Percentiles rank a stretch among this genome's conserved stretches.
phyloP scores from a whole-genome alignment of 2,797 vertebrate species.

The Eremophila alpestris region DNA sequence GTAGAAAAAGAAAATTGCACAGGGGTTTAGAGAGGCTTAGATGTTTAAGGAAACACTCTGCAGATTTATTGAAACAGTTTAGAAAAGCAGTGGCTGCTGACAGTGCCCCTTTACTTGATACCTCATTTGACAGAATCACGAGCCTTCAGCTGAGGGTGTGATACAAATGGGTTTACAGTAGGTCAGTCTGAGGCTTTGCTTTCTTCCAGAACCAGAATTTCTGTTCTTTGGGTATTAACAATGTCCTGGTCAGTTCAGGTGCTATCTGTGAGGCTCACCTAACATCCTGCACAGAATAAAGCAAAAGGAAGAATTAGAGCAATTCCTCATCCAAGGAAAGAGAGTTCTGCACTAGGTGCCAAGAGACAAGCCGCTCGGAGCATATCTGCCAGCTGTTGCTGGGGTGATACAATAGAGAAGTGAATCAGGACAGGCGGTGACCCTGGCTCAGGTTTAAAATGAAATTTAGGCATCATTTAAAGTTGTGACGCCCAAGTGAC shows the following conservation, averaged over 20 bases:
- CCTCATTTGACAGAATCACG: not conserved
- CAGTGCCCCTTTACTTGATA: not conserved
- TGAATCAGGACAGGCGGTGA: not conserved
- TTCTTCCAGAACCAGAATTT: not conserved
- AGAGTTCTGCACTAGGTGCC: not conserved
- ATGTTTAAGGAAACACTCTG: conserved; percentile 1
- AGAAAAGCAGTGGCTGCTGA: not conserved
- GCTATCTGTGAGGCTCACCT: not conserved
- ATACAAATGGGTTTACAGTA: not conserved
- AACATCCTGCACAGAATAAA: not conserved
- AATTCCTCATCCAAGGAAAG: not conserved
- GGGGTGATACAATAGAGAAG: not conserved
- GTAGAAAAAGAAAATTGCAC: not conserved
- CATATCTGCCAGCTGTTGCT: conserved; percentile 48
- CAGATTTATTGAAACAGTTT: not conserved
- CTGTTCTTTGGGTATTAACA: not conserved
- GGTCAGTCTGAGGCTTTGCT: not conserved
- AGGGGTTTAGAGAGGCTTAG: not conserved
- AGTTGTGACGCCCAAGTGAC: not conserved
- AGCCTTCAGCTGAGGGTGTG: not conserved
- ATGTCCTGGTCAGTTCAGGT: not conserved
- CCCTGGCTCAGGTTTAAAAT: conserved; percentile 1
- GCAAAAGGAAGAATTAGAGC: not conserved
- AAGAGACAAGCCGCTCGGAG: not conserved
- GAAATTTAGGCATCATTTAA: conserved; percentile 1